Evolutionary conservation across 2,888 invertebrate genomes (phyloP), one percentile per base, ranked within the genome.

Genomic region (Trimorus sp.): DNA sequence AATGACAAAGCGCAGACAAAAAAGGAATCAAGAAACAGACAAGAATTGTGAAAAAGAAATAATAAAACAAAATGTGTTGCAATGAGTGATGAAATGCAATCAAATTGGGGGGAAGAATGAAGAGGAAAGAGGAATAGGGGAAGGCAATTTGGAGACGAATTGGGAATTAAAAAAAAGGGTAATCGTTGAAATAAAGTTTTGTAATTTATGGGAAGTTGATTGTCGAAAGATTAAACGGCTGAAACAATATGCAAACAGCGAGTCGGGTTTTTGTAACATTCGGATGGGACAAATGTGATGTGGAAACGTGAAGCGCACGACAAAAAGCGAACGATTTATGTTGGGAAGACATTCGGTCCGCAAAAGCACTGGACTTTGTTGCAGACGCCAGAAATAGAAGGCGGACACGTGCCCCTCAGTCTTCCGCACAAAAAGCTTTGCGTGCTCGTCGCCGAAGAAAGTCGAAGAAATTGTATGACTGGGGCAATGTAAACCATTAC

Each of bases 371-470:
- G 66, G 62, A 89, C 88, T 89, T 78, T 90, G 89, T 90, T 90
- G 89, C 89, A 86, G 82, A 87, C 86, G 87, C 89, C 86, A 83
- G 85, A 89, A 90, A 90, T 90, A 89, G 89, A 89, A 87, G 83
- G 81, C 86, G 70, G 81, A 85, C 85, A 81, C 80, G 79, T 84
- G 86, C 70, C 83, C 79, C 84, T 84, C 14, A 66, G 53, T 42
- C 68, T 56, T 38, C 62, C 1, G 77, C 70, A 71, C 68, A 80
- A 84, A 84, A 82, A 80, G 79, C 79, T 66, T 42, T 58, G 15
- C 58, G 69, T 51, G 71, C 49, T 83, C 68, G 68, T 56, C 59
- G 45, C 51, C 45, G 9, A 48, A 40, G 75, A 71, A 82, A 82
- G 75, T 78, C 63, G 51, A 73, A 63, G 73, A 69, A 77, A 78